These are phyloP conservation scores for Pygoscelis antarcticus DNA, from an alignment of 2,113 vertebrate genomes.

Conservation along the genomic window DNA sequence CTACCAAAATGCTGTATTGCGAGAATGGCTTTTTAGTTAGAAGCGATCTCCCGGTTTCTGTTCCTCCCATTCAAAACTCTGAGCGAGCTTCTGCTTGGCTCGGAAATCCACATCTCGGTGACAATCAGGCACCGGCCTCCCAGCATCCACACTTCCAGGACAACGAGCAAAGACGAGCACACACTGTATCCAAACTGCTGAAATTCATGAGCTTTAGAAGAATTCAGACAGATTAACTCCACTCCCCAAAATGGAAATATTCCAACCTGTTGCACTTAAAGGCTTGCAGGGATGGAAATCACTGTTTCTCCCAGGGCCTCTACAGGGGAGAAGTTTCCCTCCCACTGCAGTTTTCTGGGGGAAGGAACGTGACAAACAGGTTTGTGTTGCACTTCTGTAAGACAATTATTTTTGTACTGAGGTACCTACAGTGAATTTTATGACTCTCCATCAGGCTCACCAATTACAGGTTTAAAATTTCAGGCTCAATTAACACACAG, in stretches of 20 bases:
- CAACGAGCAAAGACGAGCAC: background rate
- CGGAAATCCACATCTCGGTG: fast-evolving
- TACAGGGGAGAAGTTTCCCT: background rate
- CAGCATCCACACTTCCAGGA: background rate
- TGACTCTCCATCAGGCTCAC: background rate
- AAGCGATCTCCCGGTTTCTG: background rate
- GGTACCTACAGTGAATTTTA: background rate
- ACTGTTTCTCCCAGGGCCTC: background rate
- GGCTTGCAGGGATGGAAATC: background rate
- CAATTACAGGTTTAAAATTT: conserved; percentile 14
- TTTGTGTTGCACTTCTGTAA: background rate
- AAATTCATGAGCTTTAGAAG: background rate
- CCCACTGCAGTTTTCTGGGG: background rate
- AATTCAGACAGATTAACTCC: background rate
- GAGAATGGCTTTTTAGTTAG: background rate
- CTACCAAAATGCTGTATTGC: background rate
- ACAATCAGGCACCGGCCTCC: background rate
- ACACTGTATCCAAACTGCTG: background rate
- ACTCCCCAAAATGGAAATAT: background rate
- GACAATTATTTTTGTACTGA: background rate
- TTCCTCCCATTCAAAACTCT: background rate
- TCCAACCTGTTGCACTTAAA: background rate
- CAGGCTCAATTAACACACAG: conserved; percentile 47
- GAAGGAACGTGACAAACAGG: background rate
- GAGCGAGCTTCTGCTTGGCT: background rate